Percentiles rank a stretch among this genome's conserved stretches.
phyloP scores from a whole-genome alignment of 2,888 invertebrate species.

The Pyralis farinalis region DNA sequence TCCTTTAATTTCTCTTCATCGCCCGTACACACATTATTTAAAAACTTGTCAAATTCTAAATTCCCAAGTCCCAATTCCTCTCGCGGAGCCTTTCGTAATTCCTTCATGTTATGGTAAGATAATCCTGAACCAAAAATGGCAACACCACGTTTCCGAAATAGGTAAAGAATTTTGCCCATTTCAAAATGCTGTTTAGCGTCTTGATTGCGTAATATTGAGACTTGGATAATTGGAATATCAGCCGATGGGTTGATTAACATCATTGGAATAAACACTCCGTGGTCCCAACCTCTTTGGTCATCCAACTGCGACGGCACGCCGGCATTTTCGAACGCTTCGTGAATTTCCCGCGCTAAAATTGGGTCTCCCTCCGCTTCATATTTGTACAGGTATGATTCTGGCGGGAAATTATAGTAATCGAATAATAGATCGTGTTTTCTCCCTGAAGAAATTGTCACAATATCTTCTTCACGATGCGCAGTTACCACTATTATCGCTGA shows the following conservation, averaged over 20 bases:
- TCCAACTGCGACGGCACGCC: conserved; percentile 34
- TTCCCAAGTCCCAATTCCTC: conserved; percentile 20
- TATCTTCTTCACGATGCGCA: conserved; percentile 41
- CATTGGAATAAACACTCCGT: conserved; percentile 52
- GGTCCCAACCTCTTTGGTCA: conserved; percentile 45
- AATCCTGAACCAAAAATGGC: conserved; percentile 47
- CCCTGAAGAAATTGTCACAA: conserved; percentile 38
- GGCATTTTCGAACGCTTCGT: conserved; percentile 33
- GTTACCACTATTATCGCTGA: conserved; percentile 41
- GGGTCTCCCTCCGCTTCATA: conserved; percentile 39
- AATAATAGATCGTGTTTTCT: conserved; percentile 33
- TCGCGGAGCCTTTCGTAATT: conserved; percentile 17
- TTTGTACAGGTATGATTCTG: conserved; percentile 39
- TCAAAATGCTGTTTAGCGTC: conserved; percentile 35
- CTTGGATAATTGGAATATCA: conserved; percentile 42
- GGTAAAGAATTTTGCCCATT: conserved; percentile 35
- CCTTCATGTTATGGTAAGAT: conserved; percentile 39
- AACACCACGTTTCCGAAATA: conserved; percentile 37
- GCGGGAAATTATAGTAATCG: conserved; percentile 44
- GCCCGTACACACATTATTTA: conserved; percentile 28
- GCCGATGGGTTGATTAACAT: conserved; percentile 45
- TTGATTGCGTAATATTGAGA: conserved; percentile 42
- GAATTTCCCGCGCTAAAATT: conserved; percentile 32
- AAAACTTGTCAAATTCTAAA: conserved; percentile 27
- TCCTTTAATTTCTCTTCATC: conserved; percentile 15